Evolutionary conservation across 2,888 invertebrate genomes (phyloP), one percentile per base, ranked within the genome.

Genomic region (Litoditis marina): DNA sequence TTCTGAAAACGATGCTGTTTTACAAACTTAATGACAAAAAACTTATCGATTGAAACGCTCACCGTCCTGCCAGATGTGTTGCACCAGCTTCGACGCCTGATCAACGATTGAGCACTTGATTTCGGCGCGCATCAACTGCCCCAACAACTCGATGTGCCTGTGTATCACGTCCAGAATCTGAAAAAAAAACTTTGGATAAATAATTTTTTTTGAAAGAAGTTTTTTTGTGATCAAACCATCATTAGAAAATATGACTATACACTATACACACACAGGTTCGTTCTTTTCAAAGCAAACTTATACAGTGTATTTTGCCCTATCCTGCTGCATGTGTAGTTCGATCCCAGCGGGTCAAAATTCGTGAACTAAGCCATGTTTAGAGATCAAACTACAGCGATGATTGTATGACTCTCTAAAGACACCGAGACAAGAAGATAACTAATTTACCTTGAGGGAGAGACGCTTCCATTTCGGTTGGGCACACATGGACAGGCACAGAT

Each of bases 391-490:
- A n/a, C n/a, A n/a, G n/a, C n/a, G n/a, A n/a, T n/a, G n/a, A n/a
- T n/a, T n/a, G n/a, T n/a, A n/a, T n/a, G n/a, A n/a, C n/a, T n/a
- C n/a, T n/a, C n/a, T n/a, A n/a, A n/a, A 49, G 16, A 49, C 8
- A 49, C 8, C 11, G 1, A 54, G 27, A 13, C 7, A 22, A 6
- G n/a, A n/a, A n/a, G n/a, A n/a, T n/a, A n/a, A n/a, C n/a, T n/a
- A n/a, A n/a, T 54, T 31, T n/a, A 73, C 69, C 46, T 71, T 69
- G 16, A 66, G 44, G 8, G 71, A 68, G 42, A 71, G 54, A 31
- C 61, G 63, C 61, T 70, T 75, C 75, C 75, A 75, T 60, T 66
- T 73, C 13, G 66, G 66, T 46, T 71, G 69, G 1, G 71, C 63
- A 57, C 71, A 71, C 54, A 75, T 30, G 42, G 71, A 60, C 25